Evolutionary conservation across 2,113 vertebrate species (phyloP).

Genomic region (chimpanzee (Pan troglodytes)): NHGRI_mPanTro3-v2.1_pri NC_072398.2:62256501-62257000

Average conservation of each 20-base stretch:
- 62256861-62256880: not conserved
- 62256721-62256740: not conserved
- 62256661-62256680: fast-evolving
- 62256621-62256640: not conserved
- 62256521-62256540: not conserved
- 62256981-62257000: not conserved
- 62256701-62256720: fast-evolving
- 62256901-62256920: not conserved
- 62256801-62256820: not conserved
- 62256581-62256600: not conserved
- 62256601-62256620: not conserved
- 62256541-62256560: not conserved
- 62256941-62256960: not conserved
- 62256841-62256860: not conserved
- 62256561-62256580: not conserved
- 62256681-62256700: too few relatives aligned
- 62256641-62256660: not conserved
- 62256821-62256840: not conserved
- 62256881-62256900: not conserved
- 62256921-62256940: not conserved
- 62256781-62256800: not conserved
- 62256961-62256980: not conserved
- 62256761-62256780: not conserved
- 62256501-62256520: not conserved
- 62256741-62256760: not conserved